Evolutionary conservation across 2,888 invertebrate species (phyloP).

Genomic region (Amblyjoppa proteus): DNA sequence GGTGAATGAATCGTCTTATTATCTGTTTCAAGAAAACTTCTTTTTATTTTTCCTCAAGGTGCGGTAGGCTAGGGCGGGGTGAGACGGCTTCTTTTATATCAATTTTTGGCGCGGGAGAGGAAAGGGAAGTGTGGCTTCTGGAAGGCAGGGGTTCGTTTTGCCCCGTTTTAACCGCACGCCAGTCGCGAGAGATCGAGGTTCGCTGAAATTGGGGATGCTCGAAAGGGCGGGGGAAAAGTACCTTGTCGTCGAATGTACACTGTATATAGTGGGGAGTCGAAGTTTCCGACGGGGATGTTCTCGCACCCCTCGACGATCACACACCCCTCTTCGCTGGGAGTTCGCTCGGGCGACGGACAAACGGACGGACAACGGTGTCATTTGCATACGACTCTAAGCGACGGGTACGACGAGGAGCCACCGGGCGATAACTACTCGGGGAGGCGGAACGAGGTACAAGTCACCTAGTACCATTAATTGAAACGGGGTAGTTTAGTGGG

Average conservation of each 20-base stretch:
- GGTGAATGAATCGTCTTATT: constrained; percentile 38
- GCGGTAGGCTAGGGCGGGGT: not conserved
- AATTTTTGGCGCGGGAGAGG: not conserved
- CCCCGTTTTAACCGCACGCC: too few species aligned
- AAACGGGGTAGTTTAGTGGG: constrained; percentile 78
- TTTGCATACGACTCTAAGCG: constrained; percentile 73
- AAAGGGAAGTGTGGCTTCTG: not conserved
- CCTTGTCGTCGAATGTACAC: not conserved
- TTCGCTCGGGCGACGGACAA: constrained; percentile 53
- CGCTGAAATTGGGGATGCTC: not conserved
- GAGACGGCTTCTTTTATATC: not conserved
- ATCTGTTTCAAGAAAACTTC: constrained; percentile 1
- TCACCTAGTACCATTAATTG: constrained; percentile 82
- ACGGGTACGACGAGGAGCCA: constrained; percentile 73
- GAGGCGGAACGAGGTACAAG: constrained; percentile 80
- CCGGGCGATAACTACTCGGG: constrained; percentile 79
- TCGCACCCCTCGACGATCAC: constrained; percentile 40
- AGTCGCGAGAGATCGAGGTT: not conserved
- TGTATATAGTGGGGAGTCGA: constrained; percentile 30
- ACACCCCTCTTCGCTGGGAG: constrained; percentile 21
- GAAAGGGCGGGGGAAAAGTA: constrained; percentile 17
- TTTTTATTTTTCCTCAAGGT: not conserved
- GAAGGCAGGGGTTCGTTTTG: too few species aligned
- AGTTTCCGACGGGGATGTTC: constrained; percentile 39
- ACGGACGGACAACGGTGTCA: constrained; percentile 69